These are phyloP conservation scores for Daktulosphaira vitifoliae DNA, from an alignment of 1,140 invertebrate species.

Conservation along the genomic window DNA sequence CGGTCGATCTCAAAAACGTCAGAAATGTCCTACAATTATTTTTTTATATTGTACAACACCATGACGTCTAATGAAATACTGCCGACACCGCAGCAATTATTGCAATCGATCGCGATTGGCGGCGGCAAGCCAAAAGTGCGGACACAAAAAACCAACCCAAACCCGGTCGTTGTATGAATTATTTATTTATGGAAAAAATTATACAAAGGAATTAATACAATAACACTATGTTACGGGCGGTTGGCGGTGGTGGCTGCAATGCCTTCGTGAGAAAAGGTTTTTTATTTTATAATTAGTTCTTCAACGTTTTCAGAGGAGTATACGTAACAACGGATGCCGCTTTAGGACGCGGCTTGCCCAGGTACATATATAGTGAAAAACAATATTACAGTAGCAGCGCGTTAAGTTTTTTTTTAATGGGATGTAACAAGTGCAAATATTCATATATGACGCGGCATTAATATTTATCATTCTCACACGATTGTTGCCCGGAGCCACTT, in stretches of 20 bases:
- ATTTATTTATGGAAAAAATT: no score
- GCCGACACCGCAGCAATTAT: not conserved
- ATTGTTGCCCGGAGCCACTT: not conserved
- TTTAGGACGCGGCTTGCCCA: not conserved
- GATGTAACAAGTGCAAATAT: conserved; percentile 28
- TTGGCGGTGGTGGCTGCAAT: no score
- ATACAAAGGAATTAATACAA: no score
- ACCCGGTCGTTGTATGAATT: no score
- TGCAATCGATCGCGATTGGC: not conserved
- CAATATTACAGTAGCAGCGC: conserved; percentile 23
- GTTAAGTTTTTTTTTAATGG: conserved; percentile 14
- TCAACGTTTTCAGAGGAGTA: not conserved
- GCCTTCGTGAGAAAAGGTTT: not conserved
- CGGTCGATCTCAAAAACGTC: conserved; percentile 13
- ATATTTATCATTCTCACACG: conserved; percentile 29
- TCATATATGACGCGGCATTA: not conserved
- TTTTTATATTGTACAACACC: not conserved
- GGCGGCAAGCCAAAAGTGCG: not conserved
- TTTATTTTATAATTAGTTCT: conserved; percentile 22
- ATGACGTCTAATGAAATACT: not conserved
- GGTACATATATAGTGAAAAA: not conserved
- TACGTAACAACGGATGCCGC: conserved; percentile 3
- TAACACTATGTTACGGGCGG: no score
- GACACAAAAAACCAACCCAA: not conserved
- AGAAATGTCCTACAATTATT: no score